Evolutionary conservation across 2,113 vertebrate species (phyloP).

Genomic region (Oncorhynchus keta): DNA sequence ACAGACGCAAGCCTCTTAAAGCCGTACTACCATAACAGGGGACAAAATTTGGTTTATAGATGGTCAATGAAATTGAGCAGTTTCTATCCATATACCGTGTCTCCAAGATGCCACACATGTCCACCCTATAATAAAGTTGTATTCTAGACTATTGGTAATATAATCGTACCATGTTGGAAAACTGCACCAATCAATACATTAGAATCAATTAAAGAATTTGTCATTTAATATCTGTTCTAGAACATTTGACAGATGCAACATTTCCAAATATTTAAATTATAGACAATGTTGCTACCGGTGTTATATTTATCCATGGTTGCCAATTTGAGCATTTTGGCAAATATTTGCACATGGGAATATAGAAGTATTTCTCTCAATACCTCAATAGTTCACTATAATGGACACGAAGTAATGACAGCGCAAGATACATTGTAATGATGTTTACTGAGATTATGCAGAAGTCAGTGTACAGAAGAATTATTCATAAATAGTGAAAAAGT

Average conservation of each 20-base stretch:
- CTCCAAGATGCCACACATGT: background rate
- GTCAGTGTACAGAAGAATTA: background rate
- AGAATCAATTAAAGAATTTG: background rate
- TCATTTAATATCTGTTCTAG: background rate
- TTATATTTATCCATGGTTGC: background rate
- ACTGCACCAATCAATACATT: too few species aligned
- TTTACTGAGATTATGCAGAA: too few species aligned
- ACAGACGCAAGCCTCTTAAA: constrained; percentile 47
- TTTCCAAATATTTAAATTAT: background rate
- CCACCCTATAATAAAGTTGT: background rate
- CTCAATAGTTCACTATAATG: background rate
- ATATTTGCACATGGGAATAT: background rate
- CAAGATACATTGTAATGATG: background rate
- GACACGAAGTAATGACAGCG: background rate
- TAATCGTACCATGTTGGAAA: too few species aligned
- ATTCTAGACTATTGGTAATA: background rate
- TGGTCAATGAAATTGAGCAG: background rate
- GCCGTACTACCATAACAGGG: constrained; percentile 24
- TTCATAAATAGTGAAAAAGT: background rate
- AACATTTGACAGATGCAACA: background rate
- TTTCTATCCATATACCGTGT: background rate
- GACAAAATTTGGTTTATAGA: background rate
- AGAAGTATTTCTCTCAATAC: background rate
- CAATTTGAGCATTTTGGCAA: background rate
- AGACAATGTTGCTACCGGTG: too few species aligned